Evolutionary conservation across 2,113 vertebrate species (phyloP).

Genomic region (Bufo gargarizans): DNA sequence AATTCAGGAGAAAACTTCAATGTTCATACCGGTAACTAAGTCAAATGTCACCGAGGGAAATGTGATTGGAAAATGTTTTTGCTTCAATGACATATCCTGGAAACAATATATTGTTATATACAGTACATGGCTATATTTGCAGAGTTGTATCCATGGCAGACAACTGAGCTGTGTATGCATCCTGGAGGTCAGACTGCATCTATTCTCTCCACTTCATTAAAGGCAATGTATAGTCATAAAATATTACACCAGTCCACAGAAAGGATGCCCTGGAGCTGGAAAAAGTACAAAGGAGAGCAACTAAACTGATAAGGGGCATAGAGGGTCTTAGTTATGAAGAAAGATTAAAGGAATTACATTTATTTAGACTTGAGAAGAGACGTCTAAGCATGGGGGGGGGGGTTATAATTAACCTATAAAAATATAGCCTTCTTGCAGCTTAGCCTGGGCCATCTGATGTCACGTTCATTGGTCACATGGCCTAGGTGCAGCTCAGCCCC

Average conservation of each 20-base stretch:
- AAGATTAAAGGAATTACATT: no score
- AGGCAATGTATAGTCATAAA: background rate
- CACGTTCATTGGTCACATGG: no score
- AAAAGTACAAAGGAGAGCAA: no score
- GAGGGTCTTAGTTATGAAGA: no score
- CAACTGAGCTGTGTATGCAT: background rate
- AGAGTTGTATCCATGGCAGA: background rate
- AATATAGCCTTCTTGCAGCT: no score
- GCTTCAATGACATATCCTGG: conserved; percentile 1
- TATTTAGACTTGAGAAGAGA: no score
- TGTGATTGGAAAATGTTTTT: conserved; percentile 11
- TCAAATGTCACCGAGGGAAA: conserved; percentile 26
- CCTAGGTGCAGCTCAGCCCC: no score
- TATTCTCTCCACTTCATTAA: background rate
- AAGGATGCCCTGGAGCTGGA: no score
- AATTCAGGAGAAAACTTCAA: conserved; percentile 27
- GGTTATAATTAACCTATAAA: no score
- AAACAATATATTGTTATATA: background rate
- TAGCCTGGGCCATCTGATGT: no score
- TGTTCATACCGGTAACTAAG: conserved; percentile 13
- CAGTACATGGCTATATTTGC: background rate
- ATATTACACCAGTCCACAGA: background rate
- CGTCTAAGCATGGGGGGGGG: no score
- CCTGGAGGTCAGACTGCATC: background rate
- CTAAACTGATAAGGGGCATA: no score